Base-by-base conservation (phyloP, 2,888 invertebrate genomes). In the Habroteleia sp. region DNA sequence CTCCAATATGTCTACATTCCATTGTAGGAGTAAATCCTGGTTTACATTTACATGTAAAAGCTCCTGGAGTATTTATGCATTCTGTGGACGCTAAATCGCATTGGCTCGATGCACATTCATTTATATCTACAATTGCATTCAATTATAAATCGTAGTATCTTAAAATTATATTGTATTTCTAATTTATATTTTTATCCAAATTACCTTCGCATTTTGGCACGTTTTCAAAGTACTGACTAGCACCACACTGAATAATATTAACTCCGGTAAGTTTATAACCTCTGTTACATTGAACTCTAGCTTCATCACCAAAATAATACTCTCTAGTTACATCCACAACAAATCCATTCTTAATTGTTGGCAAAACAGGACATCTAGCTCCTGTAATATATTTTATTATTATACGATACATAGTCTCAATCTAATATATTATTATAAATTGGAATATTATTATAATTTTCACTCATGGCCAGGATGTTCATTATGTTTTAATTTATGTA, bases 21-120 rank as follows among this genome's bases (percentile, higher is more conserved):
- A 95, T 91, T 60, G 95, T 96, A 2, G 96, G 93, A 0, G 94
- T 89, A 83, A 97, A 97, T 31, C 97, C 97, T 76, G 93, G 89
- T 69, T 93, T 92, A 83, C 97, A 97, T 80, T 95, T 95, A 85
- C 97, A 97, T 80, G 93, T 94, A 90, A 97, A 97, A 11, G 95
- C 94, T 33, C 97, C 97, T 39, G 94, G 93, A 2, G 94, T 94
- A 84, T 97, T 97, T 78, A 93, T 93, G 86, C 97, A 97, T 87
- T 96, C 96, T 0, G 97, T 97, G 0, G 97, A 96, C 0, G 95
- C 94, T 14, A 94, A 90, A 84, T 97, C 97, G 87, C 97, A 97
- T 87, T 97, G 96, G 68, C 95, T 95, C 77, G 93, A 95, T 2
- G 92, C 91, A 87, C 97, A 97, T 89, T 97, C 97, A 83, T 97